Evolutionary conservation across 2,888 invertebrate genomes (phyloP).

Genomic region (Philonicus albiceps): DNA sequence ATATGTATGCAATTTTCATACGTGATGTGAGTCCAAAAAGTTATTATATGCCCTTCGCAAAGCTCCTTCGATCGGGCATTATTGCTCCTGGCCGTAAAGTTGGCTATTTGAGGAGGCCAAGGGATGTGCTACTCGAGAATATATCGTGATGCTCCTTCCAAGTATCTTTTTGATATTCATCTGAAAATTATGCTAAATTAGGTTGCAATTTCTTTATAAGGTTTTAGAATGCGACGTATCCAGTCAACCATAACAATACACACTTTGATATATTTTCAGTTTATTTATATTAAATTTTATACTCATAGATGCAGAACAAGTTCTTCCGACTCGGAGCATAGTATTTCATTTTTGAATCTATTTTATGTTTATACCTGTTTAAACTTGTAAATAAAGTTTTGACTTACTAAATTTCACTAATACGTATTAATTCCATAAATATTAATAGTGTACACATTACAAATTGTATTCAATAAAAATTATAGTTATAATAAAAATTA

Average conservation of each 20-base stretch:
- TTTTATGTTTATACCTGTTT: too few relatives aligned
- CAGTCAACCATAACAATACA: background rate
- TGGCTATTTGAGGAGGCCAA: background rate
- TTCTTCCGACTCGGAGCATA: background rate
- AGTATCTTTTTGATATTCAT: background rate
- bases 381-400: too few relatives aligned
- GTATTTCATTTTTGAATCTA: too few relatives aligned
- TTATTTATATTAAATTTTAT: background rate
- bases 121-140: background rate
- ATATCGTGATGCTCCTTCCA: background rate
- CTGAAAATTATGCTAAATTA: background rate
- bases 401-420: too few relatives aligned
- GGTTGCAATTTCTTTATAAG: background rate
- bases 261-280: background rate
- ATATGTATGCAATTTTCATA: conserved; percentile 51
- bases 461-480: too few relatives aligned
- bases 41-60: conserved; percentile 49
- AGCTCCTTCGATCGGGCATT: conserved; percentile 48
- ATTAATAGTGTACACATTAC: too few relatives aligned
- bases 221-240: background rate
- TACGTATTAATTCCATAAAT: too few relatives aligned
- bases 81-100: conserved; percentile 35
- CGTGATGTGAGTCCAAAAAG: conserved; percentile 52
- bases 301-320: background rate
- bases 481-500: too few relatives aligned